Percentiles rank a stretch among this genome's conserved stretches.
phyloP scores from a whole-genome alignment of 2,797 vertebrate species.

The Sebastes hubbsi region DNA sequence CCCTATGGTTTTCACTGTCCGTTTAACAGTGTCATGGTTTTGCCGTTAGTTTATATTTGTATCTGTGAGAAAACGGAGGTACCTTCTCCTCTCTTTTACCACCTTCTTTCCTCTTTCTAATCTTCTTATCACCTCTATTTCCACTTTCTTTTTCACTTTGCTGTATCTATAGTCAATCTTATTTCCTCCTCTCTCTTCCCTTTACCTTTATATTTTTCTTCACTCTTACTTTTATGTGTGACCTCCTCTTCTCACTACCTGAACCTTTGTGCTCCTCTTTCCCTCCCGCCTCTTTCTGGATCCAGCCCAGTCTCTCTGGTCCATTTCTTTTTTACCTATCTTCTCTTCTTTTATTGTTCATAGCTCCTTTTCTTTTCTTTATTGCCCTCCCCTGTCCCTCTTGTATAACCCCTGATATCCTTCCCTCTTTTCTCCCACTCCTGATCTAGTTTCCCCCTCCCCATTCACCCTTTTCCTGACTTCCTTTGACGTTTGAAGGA shows the following conservation, averaged over 20 bases:
- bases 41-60: background rate
- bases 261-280: background rate
- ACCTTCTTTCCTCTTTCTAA: background rate
- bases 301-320: background rate
- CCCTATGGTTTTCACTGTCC: background rate
- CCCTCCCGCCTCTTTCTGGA: background rate
- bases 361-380: background rate
- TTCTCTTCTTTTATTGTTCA: background rate
- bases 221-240: background rate
- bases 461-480: constrained; percentile 38
- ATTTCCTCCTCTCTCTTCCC: background rate
- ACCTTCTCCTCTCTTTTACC: background rate
- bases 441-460: background rate
- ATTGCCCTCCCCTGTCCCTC: background rate
- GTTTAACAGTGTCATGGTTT: background rate
- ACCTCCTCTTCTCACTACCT: background rate
- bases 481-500: constrained; percentile 67
- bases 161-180: background rate
- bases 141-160: background rate
- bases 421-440: background rate
- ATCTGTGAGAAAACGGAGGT: background rate
- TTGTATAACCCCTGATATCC: constrained; percentile 26
- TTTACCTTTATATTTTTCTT: background rate
- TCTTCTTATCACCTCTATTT: background rate
- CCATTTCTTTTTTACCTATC: background rate